These are phyloP conservation scores for Cepaea nemoralis DNA, from an alignment of 1,140 invertebrate genomes.

Conservation along the genomic window DNA sequence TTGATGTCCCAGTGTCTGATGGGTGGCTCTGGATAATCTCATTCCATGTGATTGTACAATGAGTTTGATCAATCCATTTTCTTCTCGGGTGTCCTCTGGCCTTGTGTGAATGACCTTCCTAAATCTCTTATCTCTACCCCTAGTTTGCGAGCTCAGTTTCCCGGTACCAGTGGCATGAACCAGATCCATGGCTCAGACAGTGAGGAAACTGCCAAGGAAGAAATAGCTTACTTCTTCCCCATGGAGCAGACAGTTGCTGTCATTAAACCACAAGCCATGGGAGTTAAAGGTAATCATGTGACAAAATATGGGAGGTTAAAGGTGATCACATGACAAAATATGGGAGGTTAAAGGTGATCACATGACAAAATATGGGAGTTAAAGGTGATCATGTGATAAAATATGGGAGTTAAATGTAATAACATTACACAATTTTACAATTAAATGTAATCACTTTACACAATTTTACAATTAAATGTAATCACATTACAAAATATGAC, in stretches of 20 bases:
- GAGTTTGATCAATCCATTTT: no score
- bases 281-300: conserved; percentile 62
- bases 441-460: conserved; percentile 71
- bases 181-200: conserved; percentile 69
- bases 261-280: conserved; percentile 69
- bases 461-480: no score
- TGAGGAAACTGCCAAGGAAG: conserved; percentile 63
- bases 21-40: no score
- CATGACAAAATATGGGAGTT: conserved; percentile 66
- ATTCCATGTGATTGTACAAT: no score
- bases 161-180: conserved; percentile 60
- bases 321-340: no score
- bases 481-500: conserved; percentile 63
- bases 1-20: no score
- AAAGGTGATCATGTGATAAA: conserved; percentile 63
- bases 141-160: conserved; percentile 70
- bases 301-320: no score
- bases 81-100: no score
- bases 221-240: conserved; percentile 72
- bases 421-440: no score
- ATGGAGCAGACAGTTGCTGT: conserved; percentile 70
- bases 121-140: conserved; percentile 4
- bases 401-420: no score
- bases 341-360: no score
- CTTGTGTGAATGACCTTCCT: no score